Conservation (phyloP, 2,797 vertebrate species). For the Morelia viridis region DNA sequence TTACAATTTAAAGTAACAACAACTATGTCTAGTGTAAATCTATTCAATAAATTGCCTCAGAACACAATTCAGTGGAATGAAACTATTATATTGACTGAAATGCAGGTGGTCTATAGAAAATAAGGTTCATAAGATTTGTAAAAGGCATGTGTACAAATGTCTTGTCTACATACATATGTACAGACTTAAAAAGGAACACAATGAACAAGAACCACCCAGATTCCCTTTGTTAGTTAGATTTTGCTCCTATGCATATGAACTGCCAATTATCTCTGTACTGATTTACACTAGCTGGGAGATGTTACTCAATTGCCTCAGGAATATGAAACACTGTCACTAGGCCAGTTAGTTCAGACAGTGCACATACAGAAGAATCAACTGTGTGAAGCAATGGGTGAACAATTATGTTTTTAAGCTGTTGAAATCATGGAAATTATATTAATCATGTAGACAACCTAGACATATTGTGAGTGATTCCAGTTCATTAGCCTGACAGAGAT, state of each 20-base stretch:
- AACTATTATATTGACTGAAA: conserved; percentile 28
- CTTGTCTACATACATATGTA: neutral
- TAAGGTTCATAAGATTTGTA: conserved; percentile 1
- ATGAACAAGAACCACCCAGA: neutral
- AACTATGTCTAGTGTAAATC: neutral
- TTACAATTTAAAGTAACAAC: neutral
- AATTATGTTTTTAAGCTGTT: neutral
- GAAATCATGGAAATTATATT: neutral
- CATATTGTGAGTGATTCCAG: neutral
- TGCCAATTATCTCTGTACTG: neutral
- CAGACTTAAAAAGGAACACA: neutral
- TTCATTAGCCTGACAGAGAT: neutral
- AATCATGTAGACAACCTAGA: neutral
- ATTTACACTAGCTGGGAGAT: neutral
- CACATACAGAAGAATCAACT: neutral
- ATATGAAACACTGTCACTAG: neutral
- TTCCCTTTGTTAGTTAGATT: neutral
- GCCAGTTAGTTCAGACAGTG: neutral
- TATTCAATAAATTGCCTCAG: conserved; percentile 2
- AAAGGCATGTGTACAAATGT: neutral
- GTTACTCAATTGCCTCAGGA: neutral
- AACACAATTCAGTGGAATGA: conserved; percentile 38
- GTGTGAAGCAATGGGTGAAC: neutral
- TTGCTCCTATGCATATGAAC: neutral
- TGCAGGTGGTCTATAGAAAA: conserved; percentile 16